Evolutionary conservation across 2,113 vertebrate species (phyloP).

Genomic region (Vidua chalybeata): DNA sequence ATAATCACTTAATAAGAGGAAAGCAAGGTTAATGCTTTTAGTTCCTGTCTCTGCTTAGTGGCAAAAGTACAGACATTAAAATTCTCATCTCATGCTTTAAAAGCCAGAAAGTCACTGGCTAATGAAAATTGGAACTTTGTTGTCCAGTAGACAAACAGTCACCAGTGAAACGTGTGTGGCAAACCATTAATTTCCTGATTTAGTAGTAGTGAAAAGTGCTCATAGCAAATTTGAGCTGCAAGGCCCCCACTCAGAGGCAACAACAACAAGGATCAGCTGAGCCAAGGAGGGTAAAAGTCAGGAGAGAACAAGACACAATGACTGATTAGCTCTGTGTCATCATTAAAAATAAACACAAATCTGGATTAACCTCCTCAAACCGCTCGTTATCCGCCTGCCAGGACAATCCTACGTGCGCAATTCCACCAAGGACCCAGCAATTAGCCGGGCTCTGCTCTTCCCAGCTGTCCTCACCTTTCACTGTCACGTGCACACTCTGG

Average conservation of each 20-base stretch:
- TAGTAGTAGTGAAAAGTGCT: neutral
- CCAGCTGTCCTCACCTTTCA: constrained; percentile 83
- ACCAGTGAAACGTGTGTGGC: neutral
- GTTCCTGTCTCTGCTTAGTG: neutral
- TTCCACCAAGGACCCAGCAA: neutral
- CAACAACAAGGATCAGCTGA: neutral
- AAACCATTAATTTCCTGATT: neutral
- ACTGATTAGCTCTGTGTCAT: neutral
- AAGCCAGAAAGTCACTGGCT: neutral
- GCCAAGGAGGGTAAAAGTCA: neutral
- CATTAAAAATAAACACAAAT: constrained; percentile 20
- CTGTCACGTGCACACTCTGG: constrained; percentile 92
- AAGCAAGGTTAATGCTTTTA: constrained; percentile 19
- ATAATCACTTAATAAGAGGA: constrained; percentile 5
- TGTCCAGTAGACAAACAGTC: neutral
- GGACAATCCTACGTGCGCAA: rapidly evolving
- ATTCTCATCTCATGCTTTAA: neutral
- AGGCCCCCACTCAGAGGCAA: neutral
- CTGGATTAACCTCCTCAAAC: neutral
- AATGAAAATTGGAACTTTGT: neutral
- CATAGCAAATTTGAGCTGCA: neutral
- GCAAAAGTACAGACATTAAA: neutral
- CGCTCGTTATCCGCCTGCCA: neutral
- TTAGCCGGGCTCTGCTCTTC: neutral
- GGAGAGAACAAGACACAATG: neutral